Evolutionary conservation across 2,888 invertebrate genomes (phyloP), one percentile per base, ranked within the genome.

Genomic region (Thereva nobilitata): DNA sequence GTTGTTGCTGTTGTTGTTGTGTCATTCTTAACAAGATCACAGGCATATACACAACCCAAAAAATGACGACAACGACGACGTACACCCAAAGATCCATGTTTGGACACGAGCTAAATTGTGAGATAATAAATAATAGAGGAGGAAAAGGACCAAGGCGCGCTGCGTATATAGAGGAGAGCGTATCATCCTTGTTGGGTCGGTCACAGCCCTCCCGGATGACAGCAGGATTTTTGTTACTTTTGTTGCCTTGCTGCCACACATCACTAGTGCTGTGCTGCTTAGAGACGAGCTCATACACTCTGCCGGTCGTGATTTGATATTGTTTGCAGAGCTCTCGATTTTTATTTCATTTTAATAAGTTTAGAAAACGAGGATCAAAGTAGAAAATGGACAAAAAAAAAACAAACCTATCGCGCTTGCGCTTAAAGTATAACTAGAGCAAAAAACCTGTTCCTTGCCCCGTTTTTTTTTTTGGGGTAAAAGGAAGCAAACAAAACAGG

Each of bases 31-130:
- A 42, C 1, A 42, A 8, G 7, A 42, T 42, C 42, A 7, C 9
- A 8, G 42, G 7, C 9, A 9, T 42, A 7, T 9, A 8, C 42
- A 8, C 7, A 42, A 8, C 7, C 42, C 7, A 7, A 42, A 42
- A 42, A 3, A 9, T 42, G 42, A 42, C 9, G 42, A 7, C n/a
- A n/a, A n/a, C 1, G 9, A 10, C 47, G n/a, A 10, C n/a, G n/a
- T 47, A 10, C 10, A 47, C 7, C 8, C 9, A 47, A 10, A 10
- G 10, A 47, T 47, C 6, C 41, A 34, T 61, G 49, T 64, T 64
- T 64, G 45, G 64, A 64, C 64, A 54, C 54, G 64, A 64, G 64
- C 64, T 64, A 54, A 54, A 53, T 50, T 50, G 34, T 53, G 44
- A 42, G 23, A 64, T 40, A 52, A 61, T 61, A 53, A 53, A 53